Percentiles rank a stretch among this genome's conserved stretches.
Conservation (phyloP, 2,113 vertebrate species). For the Lophura nycthemera region DNA sequence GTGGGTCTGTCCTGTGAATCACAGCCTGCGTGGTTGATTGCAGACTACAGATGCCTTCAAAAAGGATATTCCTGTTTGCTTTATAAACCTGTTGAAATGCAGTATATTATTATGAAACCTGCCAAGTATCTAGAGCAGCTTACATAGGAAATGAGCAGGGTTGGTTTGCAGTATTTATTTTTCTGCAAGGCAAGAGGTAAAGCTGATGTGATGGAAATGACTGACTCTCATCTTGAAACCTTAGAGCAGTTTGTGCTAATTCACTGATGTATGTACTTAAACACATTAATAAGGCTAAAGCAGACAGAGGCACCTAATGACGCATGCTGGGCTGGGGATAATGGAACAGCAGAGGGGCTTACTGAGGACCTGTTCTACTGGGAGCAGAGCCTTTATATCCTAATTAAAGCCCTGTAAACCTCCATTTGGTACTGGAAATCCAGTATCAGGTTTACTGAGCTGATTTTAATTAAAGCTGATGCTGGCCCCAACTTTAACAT, state of each 20-base stretch:
- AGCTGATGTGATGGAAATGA: slow-evolving; percentile 75
- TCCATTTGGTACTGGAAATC: slow-evolving; percentile 81
- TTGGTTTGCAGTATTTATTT: slow-evolving; percentile 64
- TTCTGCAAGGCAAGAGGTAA: slow-evolving; percentile 37
- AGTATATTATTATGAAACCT: slow-evolving; percentile 27
- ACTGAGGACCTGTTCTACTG: slow-evolving; percentile 78
- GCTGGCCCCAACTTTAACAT: slow-evolving; percentile 64
- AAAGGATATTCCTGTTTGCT: slow-evolving; percentile 24
- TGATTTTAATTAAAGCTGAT: slow-evolving; percentile 80
- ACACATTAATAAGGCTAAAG: slow-evolving; percentile 84
- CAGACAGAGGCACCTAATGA: slow-evolving; percentile 80
- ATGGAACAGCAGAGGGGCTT: slow-evolving; percentile 76
- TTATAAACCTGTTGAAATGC: slow-evolving; percentile 37
- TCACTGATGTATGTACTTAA: slow-evolving; percentile 82
- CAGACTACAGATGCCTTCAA: not conserved
- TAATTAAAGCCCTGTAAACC: slow-evolving; percentile 84
- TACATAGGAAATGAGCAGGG: slow-evolving; percentile 60
- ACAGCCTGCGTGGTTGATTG: slow-evolving; percentile 16
- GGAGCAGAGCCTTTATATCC: slow-evolving; percentile 76
- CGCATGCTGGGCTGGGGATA: slow-evolving; percentile 80
- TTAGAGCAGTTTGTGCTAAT: slow-evolving; percentile 72
- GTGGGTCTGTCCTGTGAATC: slow-evolving; percentile 16
- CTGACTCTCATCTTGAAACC: slow-evolving; percentile 70
- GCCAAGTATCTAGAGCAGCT: slow-evolving; percentile 1
- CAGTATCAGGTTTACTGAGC: slow-evolving; percentile 77